Base-by-base conservation (phyloP, 2,888 invertebrate genomes). In the Parnassius mnemosyne region DNA sequence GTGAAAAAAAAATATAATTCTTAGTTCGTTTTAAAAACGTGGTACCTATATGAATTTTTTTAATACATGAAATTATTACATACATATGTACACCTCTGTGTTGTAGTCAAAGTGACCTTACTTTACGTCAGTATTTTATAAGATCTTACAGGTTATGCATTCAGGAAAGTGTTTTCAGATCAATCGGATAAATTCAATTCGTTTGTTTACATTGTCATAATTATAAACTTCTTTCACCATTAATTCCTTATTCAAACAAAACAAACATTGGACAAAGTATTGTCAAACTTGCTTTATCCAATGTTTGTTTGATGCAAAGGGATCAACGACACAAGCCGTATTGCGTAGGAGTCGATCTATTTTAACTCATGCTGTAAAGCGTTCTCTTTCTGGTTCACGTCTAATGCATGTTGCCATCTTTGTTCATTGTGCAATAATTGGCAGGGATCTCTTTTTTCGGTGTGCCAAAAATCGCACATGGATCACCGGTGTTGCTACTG, bases 331-430 rank as follows among this genome's bases (percentile, higher is more conserved):
- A 82, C 80, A 73, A 74, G 70, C 71, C 66, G 72, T 68, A 75
- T 75, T 85, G 89, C 89, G 89, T 90, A 83, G 89, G 90, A 83
- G 87, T 84, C 65, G 71, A 71, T 84, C 88, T 89, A 90, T 91
- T 91, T 89, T 79, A 70, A 83, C 77, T 68, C 76, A 81, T 85
- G 70, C 83, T 78, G 51, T 76, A 58, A 68, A 74, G 65, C 64
- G 43, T 7, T 81, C 74, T 78, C 69, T 61, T 55, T 73, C 67
- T 20, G 57, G 47, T 66, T 41, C 55, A 58, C 57, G 20, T 53
- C 10, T 53, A 65, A 57, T 63, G 47, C 65, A 71, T 83, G 71
- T 63, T 20, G 65, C 69, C 69, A 60, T 85, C 80, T 73, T 79
- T 62, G 34, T 65, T 68, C 73, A 80, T 89, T 88, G 87, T 85